These are phyloP conservation scores for Gisinianus flammeolus DNA, from an alignment of 2,888 invertebrate species.

Conservation along the genomic window DNA sequence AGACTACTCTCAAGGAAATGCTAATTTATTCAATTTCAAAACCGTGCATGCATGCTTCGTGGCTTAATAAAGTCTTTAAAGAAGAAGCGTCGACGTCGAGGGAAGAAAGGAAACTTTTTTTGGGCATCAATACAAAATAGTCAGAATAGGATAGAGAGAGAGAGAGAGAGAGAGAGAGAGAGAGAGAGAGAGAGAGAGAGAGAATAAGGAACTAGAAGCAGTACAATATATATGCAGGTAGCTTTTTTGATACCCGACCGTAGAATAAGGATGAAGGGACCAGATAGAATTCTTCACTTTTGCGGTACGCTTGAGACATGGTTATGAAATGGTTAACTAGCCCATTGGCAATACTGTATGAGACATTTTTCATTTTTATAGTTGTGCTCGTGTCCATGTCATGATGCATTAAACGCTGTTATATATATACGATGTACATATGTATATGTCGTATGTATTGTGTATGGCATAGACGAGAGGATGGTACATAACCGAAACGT, in stretches of 20 bases:
- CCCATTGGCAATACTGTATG: slow-evolving; percentile 4
- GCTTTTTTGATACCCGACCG: neutral
- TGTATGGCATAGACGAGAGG: neutral
- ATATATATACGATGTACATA: neutral
- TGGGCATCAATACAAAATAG: slow-evolving; percentile 19
- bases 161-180: neutral
- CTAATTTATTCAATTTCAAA: slow-evolving; percentile 15
- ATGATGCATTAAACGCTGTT: neutral
- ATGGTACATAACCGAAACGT: neutral
- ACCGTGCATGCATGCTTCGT: slow-evolving; percentile 6
- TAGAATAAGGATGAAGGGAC: neutral
- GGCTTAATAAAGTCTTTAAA: slow-evolving; percentile 11
- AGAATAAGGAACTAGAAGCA: too few relatives aligned
- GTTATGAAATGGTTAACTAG: neutral
- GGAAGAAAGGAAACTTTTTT: slow-evolving; percentile 12
- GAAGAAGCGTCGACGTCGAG: neutral
- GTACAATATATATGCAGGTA: neutral
- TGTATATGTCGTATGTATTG: neutral
- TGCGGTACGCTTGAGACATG: too few relatives aligned
- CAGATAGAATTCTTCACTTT: too few relatives aligned
- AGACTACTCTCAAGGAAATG: too few relatives aligned
- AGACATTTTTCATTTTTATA: slow-evolving; percentile 12
- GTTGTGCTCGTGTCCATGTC: neutral
- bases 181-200: neutral
- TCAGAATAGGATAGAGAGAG: neutral